Base-by-base conservation (phyloP, 1,140 invertebrate genomes). In the Lanistes nyassanus region DNA sequence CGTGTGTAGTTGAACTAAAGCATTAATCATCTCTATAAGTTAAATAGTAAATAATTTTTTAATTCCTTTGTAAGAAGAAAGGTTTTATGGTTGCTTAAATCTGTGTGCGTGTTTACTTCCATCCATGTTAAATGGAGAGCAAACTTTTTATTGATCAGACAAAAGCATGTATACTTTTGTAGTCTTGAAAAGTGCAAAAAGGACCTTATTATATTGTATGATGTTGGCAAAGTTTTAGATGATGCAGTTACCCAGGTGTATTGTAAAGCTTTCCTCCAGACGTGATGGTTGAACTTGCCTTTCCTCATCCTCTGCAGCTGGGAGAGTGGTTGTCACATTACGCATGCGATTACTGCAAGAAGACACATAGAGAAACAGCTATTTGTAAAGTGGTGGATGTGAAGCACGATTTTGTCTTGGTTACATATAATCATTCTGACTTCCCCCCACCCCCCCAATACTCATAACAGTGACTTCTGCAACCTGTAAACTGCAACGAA, bases 211-310 rank as follows among this genome's bases (percentile, higher is more conserved):
- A n/a, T n/a, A n/a, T n/a, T n/a, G n/a, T n/a, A n/a, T n/a, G n/a
- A n/a, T n/a, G 36, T 16, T 34, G 70, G 21, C 29, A 42, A 26
- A 39, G 31, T 34, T 39, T 19, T 26, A 36, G 6, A 4, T 67
- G 36, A 21, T 39, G 29, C 19, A 74, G 74, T 64, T 77, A 75
- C 97, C 97, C 74, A 98, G 91, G 91, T 98, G 96, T 83, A 98
- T 98, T 23, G 97, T 99, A 86, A 98, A 98, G 90, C 97, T 98
- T 91, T 98, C 97, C 90, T 98, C 96, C 83, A 95, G 82, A 65
- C 86, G 79, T 31, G 86, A 89, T 51, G 70, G 71, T n/a, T 71
- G 74, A 6, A 81, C 79, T 21, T 80, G 79, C 62, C 84, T 83
- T 70, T 88, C 86, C 79, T 86, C 86, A 81, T 85, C 86, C 72